Evolutionary conservation across 2,797 vertebrate species (phyloP).

Genomic region (Smutsia gigantea): DNA sequence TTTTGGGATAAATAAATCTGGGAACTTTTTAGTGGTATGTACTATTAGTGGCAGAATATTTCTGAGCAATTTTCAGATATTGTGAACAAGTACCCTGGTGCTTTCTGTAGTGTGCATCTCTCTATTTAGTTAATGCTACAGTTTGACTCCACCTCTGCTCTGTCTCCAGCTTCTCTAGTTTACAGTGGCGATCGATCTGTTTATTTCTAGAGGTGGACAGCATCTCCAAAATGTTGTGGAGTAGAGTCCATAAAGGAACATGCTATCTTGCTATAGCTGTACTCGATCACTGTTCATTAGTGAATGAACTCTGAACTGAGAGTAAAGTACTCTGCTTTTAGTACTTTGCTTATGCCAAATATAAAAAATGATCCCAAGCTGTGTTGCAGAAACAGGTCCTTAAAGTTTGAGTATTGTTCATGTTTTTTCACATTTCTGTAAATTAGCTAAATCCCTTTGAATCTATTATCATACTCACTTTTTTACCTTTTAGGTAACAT

Average conservation of each 20-base stretch:
- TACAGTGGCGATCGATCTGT: not conserved
- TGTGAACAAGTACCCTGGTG: not conserved
- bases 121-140: not conserved
- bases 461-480: not conserved
- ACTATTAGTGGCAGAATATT: not conserved
- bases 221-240: not conserved
- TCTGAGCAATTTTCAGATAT: not conserved
- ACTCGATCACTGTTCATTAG: constrained; percentile 8
- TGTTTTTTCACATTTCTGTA: constrained; percentile 27
- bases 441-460: constrained; percentile 29
- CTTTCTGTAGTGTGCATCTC: not conserved
- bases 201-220: not conserved
- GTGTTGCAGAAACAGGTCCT: not conserved
- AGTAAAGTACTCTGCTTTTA: not conserved
- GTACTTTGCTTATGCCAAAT: not conserved
- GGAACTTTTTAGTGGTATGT: not conserved
- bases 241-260: not conserved
- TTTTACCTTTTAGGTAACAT: not conserved
- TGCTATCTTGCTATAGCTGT: not conserved
- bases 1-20: not conserved
- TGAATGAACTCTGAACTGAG: too few species aligned
- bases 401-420: not conserved
- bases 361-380: constrained; percentile 3
- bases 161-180: not conserved
- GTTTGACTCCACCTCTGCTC: not conserved